Conservation (phyloP, 2,888 invertebrate genomes). For the Pocota personata region DNA sequence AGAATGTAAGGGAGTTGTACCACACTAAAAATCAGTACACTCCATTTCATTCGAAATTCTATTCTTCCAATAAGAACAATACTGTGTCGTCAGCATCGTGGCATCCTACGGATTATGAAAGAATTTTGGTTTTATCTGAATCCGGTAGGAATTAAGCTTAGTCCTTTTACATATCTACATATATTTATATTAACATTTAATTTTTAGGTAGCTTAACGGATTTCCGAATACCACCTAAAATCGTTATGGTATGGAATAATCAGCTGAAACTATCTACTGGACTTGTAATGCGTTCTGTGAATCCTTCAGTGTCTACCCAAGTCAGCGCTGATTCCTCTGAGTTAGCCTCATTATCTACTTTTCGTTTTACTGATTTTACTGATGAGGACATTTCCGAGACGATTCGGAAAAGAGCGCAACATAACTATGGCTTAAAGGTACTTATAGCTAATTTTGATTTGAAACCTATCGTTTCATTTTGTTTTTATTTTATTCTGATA, state of each 20-base stretch:
- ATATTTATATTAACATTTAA: neutral
- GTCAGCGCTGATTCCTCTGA: constrained; percentile 37
- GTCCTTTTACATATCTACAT: neutral
- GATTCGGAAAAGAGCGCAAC: constrained; percentile 87
- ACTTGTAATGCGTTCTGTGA: constrained; percentile 46
- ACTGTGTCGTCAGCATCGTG: constrained; percentile 91
- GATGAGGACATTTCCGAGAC: constrained; percentile 86
- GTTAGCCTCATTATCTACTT: constrained; percentile 29
- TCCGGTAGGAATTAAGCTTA: constrained; percentile 70
- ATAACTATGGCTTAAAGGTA: constrained; percentile 88
- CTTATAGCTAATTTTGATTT: neutral
- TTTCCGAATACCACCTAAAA: constrained; percentile 80
- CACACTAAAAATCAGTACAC: constrained; percentile 88
- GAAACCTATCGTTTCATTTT: neutral
- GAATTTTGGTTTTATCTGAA: constrained; percentile 80
- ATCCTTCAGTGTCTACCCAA: constrained; percentile 31
- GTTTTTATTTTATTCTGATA: no score
- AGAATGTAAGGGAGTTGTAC: constrained; percentile 88
- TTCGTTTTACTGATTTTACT: constrained; percentile 22
- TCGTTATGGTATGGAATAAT: constrained; percentile 80
- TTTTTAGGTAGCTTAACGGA: constrained; percentile 78
- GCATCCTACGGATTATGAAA: constrained; percentile 89
- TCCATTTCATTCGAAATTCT: constrained; percentile 79
- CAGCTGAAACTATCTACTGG: constrained; percentile 77
- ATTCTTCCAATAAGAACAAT: constrained; percentile 77